Base-by-base conservation (phyloP, 2,888 invertebrate species). In the Ormyrus thymus region DNA sequence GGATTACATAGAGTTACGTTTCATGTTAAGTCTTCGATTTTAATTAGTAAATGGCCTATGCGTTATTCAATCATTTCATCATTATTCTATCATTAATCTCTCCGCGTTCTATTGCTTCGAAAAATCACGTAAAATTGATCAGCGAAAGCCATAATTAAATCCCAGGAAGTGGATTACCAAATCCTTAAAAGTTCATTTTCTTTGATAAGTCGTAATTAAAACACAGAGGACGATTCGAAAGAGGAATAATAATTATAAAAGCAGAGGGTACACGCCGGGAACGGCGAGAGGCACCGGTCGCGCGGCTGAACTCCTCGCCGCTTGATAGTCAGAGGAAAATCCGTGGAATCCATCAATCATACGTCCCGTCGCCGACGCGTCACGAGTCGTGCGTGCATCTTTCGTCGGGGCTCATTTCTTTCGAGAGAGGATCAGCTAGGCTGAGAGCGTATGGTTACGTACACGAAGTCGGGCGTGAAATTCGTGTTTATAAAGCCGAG, bases 271-370 rank as follows among this genome's bases (percentile, higher is more conserved):
- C 48, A 2, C 29, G 53, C 51, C 15, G 66, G 80, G 59, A 10
- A n/a, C 15, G 61, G 13, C 55, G 51, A 46, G 59, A 15, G 48
- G 78, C 66, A 78, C 66, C 61, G 78, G 78, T 78, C 74, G 59
- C 9, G 62, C 68, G 53, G 73, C 56, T 69, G 65, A 70, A 76
- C 76, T 61, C 66, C 68, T 13, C 76, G 71, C 66, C 68, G 29
- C 69, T 72, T 48, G 72, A 69, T 80, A 53, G 70, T 75, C 69
- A 66, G 76, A 75, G 61, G 56, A 66, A 78, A 80, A 78, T 71
- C 68, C 59, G 55, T 10, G 64, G n/a, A 71, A 75, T 69, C 73
- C 68, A 80, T 80, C 77, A 80, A 80, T 80, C 78, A 80, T 64
- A 51, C 46, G n/a, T 7, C 29, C 29, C 59, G 65, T 72, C 13